phyloP scores from a whole-genome alignment of 2,797 vertebrate genomes.

The Sitta carolinensis region DNA sequence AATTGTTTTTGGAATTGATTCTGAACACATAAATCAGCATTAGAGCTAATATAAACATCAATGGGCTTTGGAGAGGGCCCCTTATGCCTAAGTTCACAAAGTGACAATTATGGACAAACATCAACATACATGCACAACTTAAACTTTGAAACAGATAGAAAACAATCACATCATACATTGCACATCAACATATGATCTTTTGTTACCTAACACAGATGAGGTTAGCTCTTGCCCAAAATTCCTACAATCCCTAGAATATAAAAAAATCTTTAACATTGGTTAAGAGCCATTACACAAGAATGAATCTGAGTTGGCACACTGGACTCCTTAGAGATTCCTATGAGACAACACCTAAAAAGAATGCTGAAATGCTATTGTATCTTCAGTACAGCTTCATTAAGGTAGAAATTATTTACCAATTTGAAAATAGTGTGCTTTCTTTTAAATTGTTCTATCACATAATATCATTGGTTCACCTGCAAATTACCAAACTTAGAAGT shows the following conservation, averaged over 20 bases:
- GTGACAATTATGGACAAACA: neutral
- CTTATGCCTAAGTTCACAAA: neutral
- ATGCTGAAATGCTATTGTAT: neutral
- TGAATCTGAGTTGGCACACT: neutral
- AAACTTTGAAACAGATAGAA: neutral
- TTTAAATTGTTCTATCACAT: neutral
- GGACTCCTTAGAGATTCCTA: neutral
- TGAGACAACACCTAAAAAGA: neutral
- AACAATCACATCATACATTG: neutral
- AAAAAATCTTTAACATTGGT: neutral
- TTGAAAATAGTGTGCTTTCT: neutral
- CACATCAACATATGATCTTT: neutral
- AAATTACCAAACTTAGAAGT: neutral
- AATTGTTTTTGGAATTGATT: neutral
- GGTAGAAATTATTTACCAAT: neutral
- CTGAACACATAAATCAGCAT: neutral
- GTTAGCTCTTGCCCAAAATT: neutral
- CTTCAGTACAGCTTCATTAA: neutral
- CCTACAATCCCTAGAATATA: neutral
- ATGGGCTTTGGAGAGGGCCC: fast-evolving
- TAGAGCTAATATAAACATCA: neutral
- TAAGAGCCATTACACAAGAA: neutral
- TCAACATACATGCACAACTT: neutral
- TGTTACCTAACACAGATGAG: neutral
- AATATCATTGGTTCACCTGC: neutral